Conservation (phyloP, 2,113 vertebrate species). For the Tetraodon nigroviridis region DNA sequence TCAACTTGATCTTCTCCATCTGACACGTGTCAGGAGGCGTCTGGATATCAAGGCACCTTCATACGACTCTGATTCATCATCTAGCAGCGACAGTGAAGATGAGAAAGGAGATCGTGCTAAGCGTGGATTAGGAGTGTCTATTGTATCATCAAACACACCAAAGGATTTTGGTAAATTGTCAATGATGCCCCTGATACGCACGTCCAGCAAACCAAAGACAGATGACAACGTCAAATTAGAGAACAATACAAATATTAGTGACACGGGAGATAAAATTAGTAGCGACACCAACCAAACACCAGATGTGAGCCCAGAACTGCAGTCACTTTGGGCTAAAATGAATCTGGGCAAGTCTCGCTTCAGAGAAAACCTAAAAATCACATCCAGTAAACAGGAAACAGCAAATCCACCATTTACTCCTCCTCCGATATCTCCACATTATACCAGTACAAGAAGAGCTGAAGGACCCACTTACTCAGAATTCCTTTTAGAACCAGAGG, state of each 20-base stretch:
- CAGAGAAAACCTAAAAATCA: slow-evolving; percentile 53
- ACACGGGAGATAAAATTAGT: neutral
- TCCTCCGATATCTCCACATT: slow-evolving; percentile 21
- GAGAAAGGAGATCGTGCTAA: slow-evolving; percentile 10
- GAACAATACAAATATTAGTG: slow-evolving; percentile 41
- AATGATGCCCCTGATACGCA: neutral
- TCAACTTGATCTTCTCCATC: neutral
- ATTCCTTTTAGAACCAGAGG: slow-evolving; percentile 2
- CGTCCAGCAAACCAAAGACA: slow-evolving; percentile 23
- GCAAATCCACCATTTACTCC: slow-evolving; percentile 10
- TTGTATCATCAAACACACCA: neutral
- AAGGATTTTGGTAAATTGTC: slow-evolving; percentile 8
- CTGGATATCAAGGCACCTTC: neutral
- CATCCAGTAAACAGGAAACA: slow-evolving; percentile 3
- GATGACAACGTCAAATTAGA: slow-evolving; percentile 40
- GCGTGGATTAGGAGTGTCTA: slow-evolving; percentile 5
- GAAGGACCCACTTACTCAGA: slow-evolving; percentile 9
- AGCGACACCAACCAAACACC: slow-evolving; percentile 4
- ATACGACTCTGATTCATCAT: neutral
- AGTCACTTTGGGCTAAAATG: slow-evolving; percentile 55
- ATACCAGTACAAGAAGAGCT: slow-evolving; percentile 2
- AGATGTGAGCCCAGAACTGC: slow-evolving; percentile 45
- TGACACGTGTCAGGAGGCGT: neutral
- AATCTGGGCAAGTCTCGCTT: slow-evolving; percentile 57
- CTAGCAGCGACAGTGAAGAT: slow-evolving; percentile 12